Base-by-base conservation (phyloP, 2,888 invertebrate genomes). In the Protodeltote pygarga region DNA sequence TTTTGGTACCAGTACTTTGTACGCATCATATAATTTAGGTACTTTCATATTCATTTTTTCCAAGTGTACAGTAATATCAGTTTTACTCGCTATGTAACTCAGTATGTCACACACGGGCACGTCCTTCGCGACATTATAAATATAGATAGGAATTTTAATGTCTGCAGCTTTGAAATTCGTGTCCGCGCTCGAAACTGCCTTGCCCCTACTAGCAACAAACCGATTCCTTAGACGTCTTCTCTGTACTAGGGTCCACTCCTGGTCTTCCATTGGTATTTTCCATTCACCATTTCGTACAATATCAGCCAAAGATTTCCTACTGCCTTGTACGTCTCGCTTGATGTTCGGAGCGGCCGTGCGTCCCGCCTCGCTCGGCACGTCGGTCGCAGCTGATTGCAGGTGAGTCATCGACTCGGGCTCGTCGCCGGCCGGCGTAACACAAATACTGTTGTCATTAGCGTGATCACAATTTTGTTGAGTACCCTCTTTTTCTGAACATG, bases 231-330 rank as follows among this genome's bases (percentile, higher is more conserved):
- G 25, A 20, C 27, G 41, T 10, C 19, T 41, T 9, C 27, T 33
- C 27, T 41, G 33, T 8, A 41, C 41, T 14, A 41, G 5, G 27
- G 41, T 42, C 27, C 27, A 42, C 15, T 42, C 15, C 27, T 16
- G 10, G 16, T 34, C 27, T 27, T 34, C 11, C 6, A 33, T 16
- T 1, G 33, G 27, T 16, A n/a, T 33, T 42, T 42, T 42, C 41
- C 41, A 33, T 1, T 42, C 33, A 3, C 41, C 41, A 29, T 5
- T 5, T 5, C 24, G 24, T 10, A 40, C 32, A 24, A 40, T 9
- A 24, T 40, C 24, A 3, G 33, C 41, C 3, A 27, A 21, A 3
- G 41, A 33, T 41, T 41, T 41, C 14, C 5, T 27, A 1, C 17
- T 25, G 9, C 11, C 14, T 3, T 14, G 6, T 5, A 13, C 20